Evolutionary conservation across 2,888 invertebrate species (phyloP).

Genomic region (Monopis laevigella): DNA sequence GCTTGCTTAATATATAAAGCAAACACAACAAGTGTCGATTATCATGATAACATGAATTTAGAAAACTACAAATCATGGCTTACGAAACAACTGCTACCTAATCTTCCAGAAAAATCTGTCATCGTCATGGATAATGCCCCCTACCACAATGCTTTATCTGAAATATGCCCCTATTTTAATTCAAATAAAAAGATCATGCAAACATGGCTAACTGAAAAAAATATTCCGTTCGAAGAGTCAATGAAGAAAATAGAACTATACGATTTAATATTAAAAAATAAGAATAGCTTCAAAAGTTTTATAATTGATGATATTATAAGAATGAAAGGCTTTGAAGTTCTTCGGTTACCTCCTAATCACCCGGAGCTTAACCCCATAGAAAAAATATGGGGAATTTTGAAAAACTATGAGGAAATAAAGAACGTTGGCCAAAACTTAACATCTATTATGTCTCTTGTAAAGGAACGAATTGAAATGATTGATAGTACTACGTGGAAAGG

Average conservation of each 20-base stretch:
- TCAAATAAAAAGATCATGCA: slow-evolving; percentile 11
- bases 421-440: slow-evolving; percentile 3
- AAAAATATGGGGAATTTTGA: slow-evolving; percentile 11
- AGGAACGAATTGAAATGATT: too few relatives aligned
- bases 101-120: slow-evolving; percentile 13
- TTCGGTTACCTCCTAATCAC: slow-evolving; percentile 10
- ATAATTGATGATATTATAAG: slow-evolving; percentile 5
- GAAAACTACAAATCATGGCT: background rate
- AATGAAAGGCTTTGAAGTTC: slow-evolving; percentile 2
- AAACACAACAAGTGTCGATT: background rate
- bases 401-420: slow-evolving; percentile 7
- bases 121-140: slow-evolving; percentile 13
- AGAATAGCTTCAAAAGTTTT: slow-evolving; percentile 1
- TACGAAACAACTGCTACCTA: slow-evolving; percentile 1
- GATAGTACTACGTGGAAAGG: too few relatives aligned
- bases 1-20: background rate
- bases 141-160: slow-evolving; percentile 8
- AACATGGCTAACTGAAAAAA: slow-evolving; percentile 11
- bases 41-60: background rate
- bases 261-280: slow-evolving; percentile 9
- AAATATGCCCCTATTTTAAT: background rate
- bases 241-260: slow-evolving; percentile 10
- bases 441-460: slow-evolving; percentile 7
- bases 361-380: slow-evolving; percentile 12
- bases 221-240: slow-evolving; percentile 2